phyloP scores from a whole-genome alignment of 2,888 invertebrate species.

The Dryobota labecula region DNA sequence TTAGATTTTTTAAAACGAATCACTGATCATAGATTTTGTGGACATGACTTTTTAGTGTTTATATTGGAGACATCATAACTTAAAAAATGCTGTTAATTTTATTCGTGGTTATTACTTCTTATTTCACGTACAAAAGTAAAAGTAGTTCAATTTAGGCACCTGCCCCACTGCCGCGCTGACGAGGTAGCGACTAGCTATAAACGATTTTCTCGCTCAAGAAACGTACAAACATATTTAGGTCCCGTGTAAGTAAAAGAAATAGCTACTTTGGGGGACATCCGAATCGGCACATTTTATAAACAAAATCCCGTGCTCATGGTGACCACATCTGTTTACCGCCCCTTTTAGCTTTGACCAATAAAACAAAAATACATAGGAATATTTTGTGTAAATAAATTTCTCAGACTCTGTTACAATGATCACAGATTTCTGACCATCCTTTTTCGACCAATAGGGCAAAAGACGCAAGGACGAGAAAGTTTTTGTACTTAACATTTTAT shows the following conservation, averaged over 20 bases:
- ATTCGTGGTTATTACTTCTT: background rate
- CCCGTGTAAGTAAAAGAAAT: background rate
- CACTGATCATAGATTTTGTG: constrained; percentile 62
- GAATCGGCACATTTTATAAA: too few relatives aligned
- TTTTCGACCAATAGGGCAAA: too few relatives aligned
- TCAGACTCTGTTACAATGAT: too few relatives aligned
- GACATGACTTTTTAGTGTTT: constrained; percentile 38
- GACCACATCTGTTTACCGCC: too few relatives aligned
- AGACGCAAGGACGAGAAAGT: too few relatives aligned
- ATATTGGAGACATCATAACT: constrained; percentile 11
- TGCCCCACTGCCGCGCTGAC: background rate
- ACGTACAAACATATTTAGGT: background rate
- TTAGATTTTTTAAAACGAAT: constrained; percentile 78
- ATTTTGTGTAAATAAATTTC: too few relatives aligned
- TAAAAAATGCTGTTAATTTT: background rate
- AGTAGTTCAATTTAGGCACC: background rate
- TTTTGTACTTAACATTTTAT: too few relatives aligned
- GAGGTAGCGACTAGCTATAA: background rate
- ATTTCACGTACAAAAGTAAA: background rate
- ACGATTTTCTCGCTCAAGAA: background rate
- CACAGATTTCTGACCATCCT: too few relatives aligned
- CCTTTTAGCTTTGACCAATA: too few relatives aligned
- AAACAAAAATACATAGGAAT: too few relatives aligned
- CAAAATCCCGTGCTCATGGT: too few relatives aligned
- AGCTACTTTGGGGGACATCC: too few relatives aligned